These are phyloP conservation scores for Marronus borbonicus DNA, from an alignment of 2,888 invertebrate genomes.

Conservation along the genomic window DNA sequence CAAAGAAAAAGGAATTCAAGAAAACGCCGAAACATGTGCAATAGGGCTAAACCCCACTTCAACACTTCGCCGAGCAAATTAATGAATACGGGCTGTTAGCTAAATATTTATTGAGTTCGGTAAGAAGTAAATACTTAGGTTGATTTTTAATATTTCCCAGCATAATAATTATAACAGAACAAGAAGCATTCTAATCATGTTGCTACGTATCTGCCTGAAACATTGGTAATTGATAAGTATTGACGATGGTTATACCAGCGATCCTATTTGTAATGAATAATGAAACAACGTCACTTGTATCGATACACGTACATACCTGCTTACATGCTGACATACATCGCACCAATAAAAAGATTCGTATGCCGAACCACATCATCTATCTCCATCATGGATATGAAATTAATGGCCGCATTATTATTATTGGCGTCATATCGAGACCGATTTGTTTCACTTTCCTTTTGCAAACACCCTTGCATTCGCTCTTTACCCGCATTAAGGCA, in stretches of 20 bases:
- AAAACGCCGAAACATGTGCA: too few species aligned
- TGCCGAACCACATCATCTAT: conserved; percentile 15
- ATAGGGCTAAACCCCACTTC: too few species aligned
- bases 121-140: too few species aligned
- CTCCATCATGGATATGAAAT: conserved; percentile 19
- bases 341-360: not conserved
- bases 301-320: not conserved
- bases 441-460: conserved; percentile 27
- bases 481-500: conserved; percentile 16
- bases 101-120: too few species aligned
- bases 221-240: not conserved
- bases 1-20: too few species aligned
- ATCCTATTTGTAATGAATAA: conserved; percentile 9
- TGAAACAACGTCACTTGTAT: conserved; percentile 18
- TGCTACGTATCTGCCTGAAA: too few species aligned
- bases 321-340: not conserved
- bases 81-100: too few species aligned
- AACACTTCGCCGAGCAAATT: too few species aligned
- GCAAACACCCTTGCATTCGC: conserved; percentile 18
- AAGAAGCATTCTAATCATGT: too few species aligned
- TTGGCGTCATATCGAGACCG: not conserved
- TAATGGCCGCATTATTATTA: conserved; percentile 25
- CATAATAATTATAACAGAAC: too few species aligned
- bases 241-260: not conserved
- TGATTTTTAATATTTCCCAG: too few species aligned